phyloP scores from a whole-genome alignment of 2,797 vertebrate species.

The Pangasius macronema region DNA sequence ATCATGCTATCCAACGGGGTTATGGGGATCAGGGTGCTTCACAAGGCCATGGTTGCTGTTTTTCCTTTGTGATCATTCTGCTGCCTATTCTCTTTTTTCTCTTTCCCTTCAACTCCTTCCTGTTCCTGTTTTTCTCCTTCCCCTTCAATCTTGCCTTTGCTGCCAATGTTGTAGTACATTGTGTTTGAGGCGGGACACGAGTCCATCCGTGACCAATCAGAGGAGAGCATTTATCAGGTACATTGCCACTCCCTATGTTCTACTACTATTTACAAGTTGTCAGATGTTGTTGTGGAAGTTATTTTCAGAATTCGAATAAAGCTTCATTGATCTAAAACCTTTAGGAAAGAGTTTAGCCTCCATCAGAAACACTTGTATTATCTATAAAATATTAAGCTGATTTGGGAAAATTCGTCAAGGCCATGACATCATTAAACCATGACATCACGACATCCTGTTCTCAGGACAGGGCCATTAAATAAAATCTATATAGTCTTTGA shows the following conservation, averaged over 20 bases:
- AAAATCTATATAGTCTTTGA: conserved; percentile 1
- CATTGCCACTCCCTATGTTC: conserved; percentile 64
- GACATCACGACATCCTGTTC: conserved; percentile 1
- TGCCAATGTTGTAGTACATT: conserved; percentile 95
- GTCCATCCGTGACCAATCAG: conserved; percentile 97
- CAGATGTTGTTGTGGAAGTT: neutral
- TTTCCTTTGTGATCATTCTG: conserved; percentile 75
- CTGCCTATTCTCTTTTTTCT: conserved; percentile 64
- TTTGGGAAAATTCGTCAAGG: neutral
- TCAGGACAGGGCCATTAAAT: conserved; percentile 16
- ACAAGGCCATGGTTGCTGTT: conserved; percentile 57
- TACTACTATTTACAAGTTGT: conserved; percentile 52
- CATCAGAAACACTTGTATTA: neutral
- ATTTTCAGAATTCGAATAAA: neutral
- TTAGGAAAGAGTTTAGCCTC: conserved; percentile 2
- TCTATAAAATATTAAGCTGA: conserved; percentile 12
- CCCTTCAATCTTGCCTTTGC: conserved; percentile 69
- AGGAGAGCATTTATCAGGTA: conserved; percentile 99
- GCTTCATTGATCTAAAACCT: neutral
- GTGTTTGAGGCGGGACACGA: conserved; percentile 99
- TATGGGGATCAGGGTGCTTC: conserved; percentile 29
- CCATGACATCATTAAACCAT: neutral
- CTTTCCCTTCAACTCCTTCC: conserved; percentile 64
- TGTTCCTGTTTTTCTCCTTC: conserved; percentile 71
- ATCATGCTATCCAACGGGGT: conserved; percentile 5